A percentile compares a stretch with the other conserved stretches of the same genome.
Evolutionary conservation across 2,113 vertebrate genomes (phyloP).

Genomic region (Gymnogyps californianus): DNA sequence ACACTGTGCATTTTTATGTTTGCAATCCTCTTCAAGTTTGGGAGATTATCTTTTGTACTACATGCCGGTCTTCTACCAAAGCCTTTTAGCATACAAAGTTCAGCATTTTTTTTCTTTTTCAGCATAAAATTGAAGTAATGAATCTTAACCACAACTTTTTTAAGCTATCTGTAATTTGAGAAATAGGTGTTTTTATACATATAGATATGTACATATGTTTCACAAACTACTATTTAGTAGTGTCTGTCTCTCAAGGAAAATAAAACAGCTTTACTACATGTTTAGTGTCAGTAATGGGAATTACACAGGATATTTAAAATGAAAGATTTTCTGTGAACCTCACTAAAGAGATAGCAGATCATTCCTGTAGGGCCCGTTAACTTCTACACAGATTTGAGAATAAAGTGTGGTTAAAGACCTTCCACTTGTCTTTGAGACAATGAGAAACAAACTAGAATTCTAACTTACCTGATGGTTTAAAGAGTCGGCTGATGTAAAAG

Average conservation of each 20-base stretch:
- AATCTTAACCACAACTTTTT: background rate
- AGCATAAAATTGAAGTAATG: background rate
- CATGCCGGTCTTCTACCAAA: background rate
- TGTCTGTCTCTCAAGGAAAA: background rate
- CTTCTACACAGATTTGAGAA: background rate
- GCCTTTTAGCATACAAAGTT: background rate
- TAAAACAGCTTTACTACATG: background rate
- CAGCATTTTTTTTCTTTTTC: background rate
- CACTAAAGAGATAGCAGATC: background rate
- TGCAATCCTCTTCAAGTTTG: background rate
- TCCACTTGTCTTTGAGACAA: background rate
- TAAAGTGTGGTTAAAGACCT: background rate
- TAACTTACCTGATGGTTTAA: background rate
- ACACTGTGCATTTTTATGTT: background rate
- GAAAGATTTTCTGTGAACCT: background rate
- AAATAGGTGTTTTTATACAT: background rate
- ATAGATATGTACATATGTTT: background rate
- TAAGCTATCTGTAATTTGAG: background rate
- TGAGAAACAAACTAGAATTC: background rate
- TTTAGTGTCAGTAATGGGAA: background rate
- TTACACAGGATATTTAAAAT: background rate
- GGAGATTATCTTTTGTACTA: background rate
- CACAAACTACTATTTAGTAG: background rate
- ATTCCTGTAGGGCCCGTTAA: rapidly evolving
- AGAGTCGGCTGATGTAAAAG: background rate